These are phyloP conservation scores for Salarias fasciatus DNA, from an alignment of 2,797 vertebrate genomes.

Conservation along the genomic window DNA sequence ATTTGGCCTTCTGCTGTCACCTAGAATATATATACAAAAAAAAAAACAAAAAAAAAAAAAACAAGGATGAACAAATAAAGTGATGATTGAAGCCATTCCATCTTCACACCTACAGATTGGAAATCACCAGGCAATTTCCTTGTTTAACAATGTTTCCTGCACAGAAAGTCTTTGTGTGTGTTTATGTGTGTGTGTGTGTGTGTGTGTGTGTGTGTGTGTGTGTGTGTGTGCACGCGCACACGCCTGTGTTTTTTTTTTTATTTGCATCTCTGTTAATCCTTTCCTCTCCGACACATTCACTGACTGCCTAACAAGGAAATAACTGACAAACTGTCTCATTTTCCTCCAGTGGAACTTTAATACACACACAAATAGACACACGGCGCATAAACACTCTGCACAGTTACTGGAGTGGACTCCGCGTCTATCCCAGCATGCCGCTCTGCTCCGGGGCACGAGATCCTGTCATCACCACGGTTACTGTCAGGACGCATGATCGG, in stretches of 20 bases:
- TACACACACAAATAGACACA: conserved; percentile 13
- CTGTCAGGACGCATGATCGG: conserved; percentile 72
- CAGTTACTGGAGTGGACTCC: conserved; percentile 53
- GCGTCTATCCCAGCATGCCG: conserved; percentile 74
- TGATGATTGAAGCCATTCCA: conserved; percentile 55
- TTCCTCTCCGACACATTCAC: conserved; percentile 44
- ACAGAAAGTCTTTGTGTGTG: neutral
- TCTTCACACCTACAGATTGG: conserved; percentile 66
- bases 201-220: neutral
- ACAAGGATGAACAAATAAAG: conserved; percentile 46
- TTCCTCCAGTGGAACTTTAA: conserved; percentile 38
- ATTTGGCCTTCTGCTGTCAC: conserved; percentile 32
- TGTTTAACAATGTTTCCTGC: conserved; percentile 40
- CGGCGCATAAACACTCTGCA: conserved; percentile 35
- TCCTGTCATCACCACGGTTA: conserved; percentile 70
- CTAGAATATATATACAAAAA: conserved; percentile 28
- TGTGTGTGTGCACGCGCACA: no score
- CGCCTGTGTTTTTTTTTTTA: no score
- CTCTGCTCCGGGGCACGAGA: conserved; percentile 63
- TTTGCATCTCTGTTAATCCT: conserved; percentile 30
- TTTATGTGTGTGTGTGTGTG: no score
- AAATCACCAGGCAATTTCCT: conserved; percentile 59
- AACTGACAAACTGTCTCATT: conserved; percentile 52
- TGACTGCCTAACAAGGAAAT: conserved; percentile 54
- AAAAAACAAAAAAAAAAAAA: conserved; percentile 15